Base-by-base conservation (phyloP, 2,113 vertebrate genomes). In the Fregetta grallaria region DNA sequence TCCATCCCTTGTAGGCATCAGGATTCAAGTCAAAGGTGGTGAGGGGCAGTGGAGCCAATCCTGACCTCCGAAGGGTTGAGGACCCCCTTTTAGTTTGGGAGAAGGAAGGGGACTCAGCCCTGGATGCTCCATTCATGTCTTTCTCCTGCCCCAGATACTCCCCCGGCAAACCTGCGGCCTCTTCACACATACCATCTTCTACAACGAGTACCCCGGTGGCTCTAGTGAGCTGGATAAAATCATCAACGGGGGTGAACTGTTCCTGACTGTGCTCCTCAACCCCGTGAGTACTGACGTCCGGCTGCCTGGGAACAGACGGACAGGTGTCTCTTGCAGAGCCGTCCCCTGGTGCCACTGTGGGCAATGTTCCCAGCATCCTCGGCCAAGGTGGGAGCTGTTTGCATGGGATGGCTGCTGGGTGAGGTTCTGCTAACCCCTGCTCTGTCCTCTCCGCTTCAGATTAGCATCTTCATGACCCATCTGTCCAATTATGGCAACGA, bases 391-490 rank as follows among this genome's bases (percentile, higher is more conserved):
- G n/a, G 56, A 72, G 30, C 67, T 1, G 1, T 50, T 38, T 34
- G 29, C 8, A 2, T 55, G 58, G 36, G 56, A 5, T 4, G 15
- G 68, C 26, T 59, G 53, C 68, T 22, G 29, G 30, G 3, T 68
- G 74, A 65, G 45, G 52, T 27, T 75, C 36, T 26, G 10, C 77
- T 73, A 53, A 89, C 9, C 23, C 62, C 44, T 63, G 25, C 20
- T 85, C 14, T 17, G 5, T 78, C 45, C 38, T 87, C 18, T 58
- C 3, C 4, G 3, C 67, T 94, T 75, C 97, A 99, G 99, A 99
- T 99, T 92, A 99, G 99, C 96, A 99, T 99, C 96, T 99, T 99
- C 97, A 99, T 99, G 99, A 99, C 99, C 14, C 99, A 99, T 89
- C 97, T 99, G 96, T 99, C 99, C 93, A 99, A 99, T 96, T 99